Evolutionary conservation across 2,888 invertebrate species (phyloP), one percentile per base, ranked within the genome.

Genomic region (Volucella zonaria): DNA sequence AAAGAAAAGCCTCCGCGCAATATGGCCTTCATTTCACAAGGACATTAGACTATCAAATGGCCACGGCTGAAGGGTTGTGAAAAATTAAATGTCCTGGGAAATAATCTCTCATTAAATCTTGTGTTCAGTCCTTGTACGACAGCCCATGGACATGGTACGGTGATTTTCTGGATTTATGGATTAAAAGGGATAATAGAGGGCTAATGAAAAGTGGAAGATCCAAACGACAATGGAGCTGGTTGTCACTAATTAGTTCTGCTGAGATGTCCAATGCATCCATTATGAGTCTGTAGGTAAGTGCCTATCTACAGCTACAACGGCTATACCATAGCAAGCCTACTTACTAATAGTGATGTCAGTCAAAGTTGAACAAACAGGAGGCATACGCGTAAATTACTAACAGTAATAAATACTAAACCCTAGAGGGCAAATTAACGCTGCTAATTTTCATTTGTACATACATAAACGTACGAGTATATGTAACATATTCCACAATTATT

Each of bases 71-170:
- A 81, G 85, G 81, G 77, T 81, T 85, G 76, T 77, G 85, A 85
- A 85, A 81, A 77, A 85, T 85, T 77, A 85, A 85, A 85, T 85
- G 81, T 77, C 81, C 85, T 81, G 67, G 76, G 73, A 81, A 68
- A 85, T 85, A 85, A 85, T 85, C 85, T 77, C 85, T 85, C 85
- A 81, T 85, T 81, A 85, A 85, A 85, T 81, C 81, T 77, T 85
- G 64, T 85, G 81, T 81, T 81, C 81, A 64, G 81, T 77, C 68
- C 85, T 76, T 85, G 85, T 85, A 73, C 73, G 80, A 81, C 85
- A 85, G 81, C 76, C 81, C 85, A 81, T 68, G 81, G 85, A 85
- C 85, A 85, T 85, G 76, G 73, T 81, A 85, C 76, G 68, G 76
- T 73, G 85, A 85, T 85, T 85, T 77, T 76, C 71, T 77, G 81